Base-by-base conservation (phyloP, 2,113 vertebrate genomes). In the Hydrochoerus hydrochaeris region DNA sequence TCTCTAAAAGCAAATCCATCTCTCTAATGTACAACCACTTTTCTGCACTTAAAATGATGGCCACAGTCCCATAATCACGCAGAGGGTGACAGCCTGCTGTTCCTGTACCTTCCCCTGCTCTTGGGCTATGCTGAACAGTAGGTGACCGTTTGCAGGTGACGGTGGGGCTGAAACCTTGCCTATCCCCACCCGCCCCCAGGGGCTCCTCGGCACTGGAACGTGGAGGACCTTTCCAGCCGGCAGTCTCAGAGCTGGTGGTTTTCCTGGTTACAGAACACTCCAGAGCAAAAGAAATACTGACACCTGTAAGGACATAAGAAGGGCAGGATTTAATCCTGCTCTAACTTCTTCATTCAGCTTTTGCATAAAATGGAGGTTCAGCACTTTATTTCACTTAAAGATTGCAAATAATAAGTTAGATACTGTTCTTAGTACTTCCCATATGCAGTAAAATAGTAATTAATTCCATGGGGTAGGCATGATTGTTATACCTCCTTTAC, bases 1-100 rank as follows among this genome's bases (percentile, higher is more conserved):
- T 87, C 78, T 96, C 52, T 96, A 81, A 96, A 92, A 88, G 65
- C n/a, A 90, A 80, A 90, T 90, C 38, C 44, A 32, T 95, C 19
- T 96, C 57, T 93, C 41, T 85, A 88, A 90, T 54, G 30, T 30
- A 93, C 78, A 84, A 90, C 52, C 90, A 84, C 67, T 91, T 92
- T 90, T 71, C 63, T 88, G n/a, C 17, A 78, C 44, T 96, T 88
- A 46, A 90, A 89, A 88, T 3, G 7, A 88, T 83, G 65, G 71
- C 63, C 88, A 82, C 10, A 22, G 62, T 73, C 60, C 65, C 32
- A 44, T 78, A 88, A 81, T 78, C 58, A 57, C 9, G 77, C 1
- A 63, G 9, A 94, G 38, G 89, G 73, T 3, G 77, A 32, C 93
- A 28, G 49, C 9, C 69, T 30, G 22, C 9, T 93, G 35, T 38